phyloP scores from a whole-genome alignment of 2,797 vertebrate species.

The Phoxinus dragarum region DNA sequence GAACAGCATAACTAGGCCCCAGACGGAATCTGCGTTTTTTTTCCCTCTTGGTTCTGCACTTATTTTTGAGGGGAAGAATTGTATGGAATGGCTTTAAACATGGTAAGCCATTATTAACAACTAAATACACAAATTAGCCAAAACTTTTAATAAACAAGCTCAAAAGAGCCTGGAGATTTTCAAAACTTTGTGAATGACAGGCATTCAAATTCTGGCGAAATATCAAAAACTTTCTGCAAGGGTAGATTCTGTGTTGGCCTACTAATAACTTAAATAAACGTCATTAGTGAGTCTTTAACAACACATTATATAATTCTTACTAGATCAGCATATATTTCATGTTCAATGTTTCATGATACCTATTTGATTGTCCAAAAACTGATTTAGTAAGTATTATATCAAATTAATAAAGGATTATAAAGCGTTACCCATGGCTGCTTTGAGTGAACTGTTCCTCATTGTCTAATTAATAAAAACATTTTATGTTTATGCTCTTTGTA shows the following conservation, averaged over 20 bases:
- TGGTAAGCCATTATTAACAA: no score
- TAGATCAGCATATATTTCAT: neutral
- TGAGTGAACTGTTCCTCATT: slow-evolving; percentile 3
- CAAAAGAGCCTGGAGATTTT: neutral
- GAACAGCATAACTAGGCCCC: neutral
- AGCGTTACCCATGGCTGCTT: neutral
- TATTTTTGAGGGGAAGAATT: neutral
- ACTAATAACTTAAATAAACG: neutral
- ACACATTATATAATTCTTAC: neutral
- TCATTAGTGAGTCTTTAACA: neutral
- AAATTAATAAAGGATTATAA: neutral
- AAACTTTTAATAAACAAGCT: neutral
- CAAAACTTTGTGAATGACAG: neutral
- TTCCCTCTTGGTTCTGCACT: neutral
- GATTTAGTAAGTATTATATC: neutral
- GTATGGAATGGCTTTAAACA: neutral
- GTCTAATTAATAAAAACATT: neutral
- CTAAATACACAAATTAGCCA: neutral
- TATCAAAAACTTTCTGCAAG: neutral
- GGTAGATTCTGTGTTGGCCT: slow-evolving; percentile 16
- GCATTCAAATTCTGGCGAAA: neutral
- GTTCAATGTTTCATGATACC: neutral
- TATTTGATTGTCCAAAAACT: neutral
- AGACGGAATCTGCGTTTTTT: neutral
- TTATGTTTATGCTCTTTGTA: neutral